Evolutionary conservation across 2,888 invertebrate species (phyloP).

Genomic region (Sialis fuliginosa): DNA sequence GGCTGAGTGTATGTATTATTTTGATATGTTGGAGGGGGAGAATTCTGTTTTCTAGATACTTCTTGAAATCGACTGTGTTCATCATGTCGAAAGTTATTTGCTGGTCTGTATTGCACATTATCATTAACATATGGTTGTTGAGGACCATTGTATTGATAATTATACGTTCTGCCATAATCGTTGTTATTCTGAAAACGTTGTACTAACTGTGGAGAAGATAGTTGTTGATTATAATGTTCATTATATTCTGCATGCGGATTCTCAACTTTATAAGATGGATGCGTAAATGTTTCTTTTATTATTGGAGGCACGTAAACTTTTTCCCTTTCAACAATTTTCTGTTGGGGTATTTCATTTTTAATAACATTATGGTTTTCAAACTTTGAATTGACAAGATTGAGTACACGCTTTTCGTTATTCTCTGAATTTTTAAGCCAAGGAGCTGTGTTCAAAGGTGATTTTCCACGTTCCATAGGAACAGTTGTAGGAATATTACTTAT

Average conservation of each 20-base stretch:
- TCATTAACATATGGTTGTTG: no score
- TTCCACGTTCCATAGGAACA: slow-evolving; percentile 4
- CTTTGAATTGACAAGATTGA: slow-evolving; percentile 33
- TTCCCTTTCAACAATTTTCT: slow-evolving; percentile 18
- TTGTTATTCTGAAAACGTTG: not conserved
- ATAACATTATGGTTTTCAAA: slow-evolving; percentile 26
- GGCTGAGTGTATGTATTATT: no score
- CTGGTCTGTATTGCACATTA: no score
- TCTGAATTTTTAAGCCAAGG: slow-evolving; percentile 31
- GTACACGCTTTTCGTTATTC: slow-evolving; percentile 28
- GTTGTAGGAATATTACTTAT: slow-evolving; percentile 11
- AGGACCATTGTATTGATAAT: no score
- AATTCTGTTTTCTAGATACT: no score
- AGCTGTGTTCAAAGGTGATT: slow-evolving; percentile 14
- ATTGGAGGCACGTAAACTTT: slow-evolving; percentile 14
- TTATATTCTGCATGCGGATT: slow-evolving; percentile 1
- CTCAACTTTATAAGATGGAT: not conserved
- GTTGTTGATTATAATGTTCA: not conserved
- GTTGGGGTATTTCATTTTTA: slow-evolving; percentile 12
- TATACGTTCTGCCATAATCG: not conserved
- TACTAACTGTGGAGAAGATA: slow-evolving; percentile 3
- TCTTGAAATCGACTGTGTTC: no score
- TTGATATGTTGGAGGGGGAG: no score
- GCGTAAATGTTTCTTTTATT: slow-evolving; percentile 3
- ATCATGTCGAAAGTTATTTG: no score